Percentiles rank a stretch among this genome's conserved stretches.
phyloP scores from a whole-genome alignment of 2,888 invertebrate species.

The Chesias legatella region DNA sequence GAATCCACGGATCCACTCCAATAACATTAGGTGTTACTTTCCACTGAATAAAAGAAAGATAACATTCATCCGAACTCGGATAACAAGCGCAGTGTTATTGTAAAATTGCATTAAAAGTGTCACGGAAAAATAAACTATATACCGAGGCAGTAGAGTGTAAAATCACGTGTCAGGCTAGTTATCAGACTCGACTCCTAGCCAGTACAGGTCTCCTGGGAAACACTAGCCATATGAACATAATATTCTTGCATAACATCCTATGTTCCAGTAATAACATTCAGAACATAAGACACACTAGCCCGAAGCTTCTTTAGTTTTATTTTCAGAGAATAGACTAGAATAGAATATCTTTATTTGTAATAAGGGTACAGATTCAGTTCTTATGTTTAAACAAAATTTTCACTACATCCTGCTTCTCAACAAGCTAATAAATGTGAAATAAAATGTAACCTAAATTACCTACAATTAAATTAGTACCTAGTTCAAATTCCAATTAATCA shows the following conservation, averaged over 20 bases:
- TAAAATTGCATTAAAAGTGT: slow-evolving; percentile 15
- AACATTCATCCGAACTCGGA: slow-evolving; percentile 16
- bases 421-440: no score
- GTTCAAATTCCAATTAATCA: no score
- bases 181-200: slow-evolving; percentile 8
- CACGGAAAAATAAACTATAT: slow-evolving; percentile 2
- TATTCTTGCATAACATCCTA: slow-evolving; percentile 19
- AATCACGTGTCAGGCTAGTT: background rate
- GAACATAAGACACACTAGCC: background rate
- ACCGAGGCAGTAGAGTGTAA: background rate
- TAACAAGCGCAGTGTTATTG: slow-evolving; percentile 16
- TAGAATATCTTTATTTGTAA: no score
- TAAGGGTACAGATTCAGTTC: no score
- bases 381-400: no score
- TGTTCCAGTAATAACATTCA: slow-evolving; percentile 11
- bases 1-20: background rate
- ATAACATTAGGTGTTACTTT: slow-evolving; percentile 14
- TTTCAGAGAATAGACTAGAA: no score
- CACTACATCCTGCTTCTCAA: no score
- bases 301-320: background rate
- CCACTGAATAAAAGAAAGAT: slow-evolving; percentile 16
- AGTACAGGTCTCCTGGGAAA: slow-evolving; percentile 11
- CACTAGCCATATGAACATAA: slow-evolving; percentile 8
- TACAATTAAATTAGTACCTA: no score
- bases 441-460: no score